phyloP scores from a whole-genome alignment of 1,140 invertebrate species.

The Cydia fagiglandana region DNA sequence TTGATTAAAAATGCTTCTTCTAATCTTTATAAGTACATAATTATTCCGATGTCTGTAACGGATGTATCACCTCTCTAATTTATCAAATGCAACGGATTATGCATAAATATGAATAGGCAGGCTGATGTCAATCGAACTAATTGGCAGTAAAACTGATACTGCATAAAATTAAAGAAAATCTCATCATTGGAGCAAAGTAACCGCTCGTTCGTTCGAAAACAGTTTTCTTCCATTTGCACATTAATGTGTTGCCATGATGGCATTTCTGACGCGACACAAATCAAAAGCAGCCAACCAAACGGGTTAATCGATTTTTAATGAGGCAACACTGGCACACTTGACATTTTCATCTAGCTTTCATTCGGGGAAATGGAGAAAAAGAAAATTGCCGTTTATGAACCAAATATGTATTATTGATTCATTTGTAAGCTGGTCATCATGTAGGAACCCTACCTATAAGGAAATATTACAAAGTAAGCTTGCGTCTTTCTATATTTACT shows the following conservation, averaged over 20 bases:
- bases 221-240: neutral
- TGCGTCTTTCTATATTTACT: no score
- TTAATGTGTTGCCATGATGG: slow-evolving; percentile 17
- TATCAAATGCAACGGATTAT: no score
- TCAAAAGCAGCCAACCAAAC: slow-evolving; percentile 22
- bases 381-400: slow-evolving; percentile 17
- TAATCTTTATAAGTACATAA: no score
- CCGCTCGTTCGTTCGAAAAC: neutral
- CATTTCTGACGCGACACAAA: slow-evolving; percentile 19
- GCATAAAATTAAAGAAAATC: neutral
- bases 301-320: slow-evolving; percentile 25
- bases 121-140: no score
- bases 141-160: neutral
- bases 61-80: no score
- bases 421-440: neutral
- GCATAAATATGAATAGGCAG: no score
- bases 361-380: slow-evolving; percentile 20
- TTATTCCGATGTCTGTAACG: no score
- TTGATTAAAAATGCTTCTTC: no score
- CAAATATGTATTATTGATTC: slow-evolving; percentile 5
- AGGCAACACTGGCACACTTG: neutral
- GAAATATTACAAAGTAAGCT: no score
- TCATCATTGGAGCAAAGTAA: neutral
- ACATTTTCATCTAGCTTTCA: slow-evolving; percentile 24
- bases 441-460: neutral